Evolutionary conservation across 2,888 invertebrate genomes (phyloP), one percentile per base, ranked within the genome.

Genomic region (Drosophila mimetica): DNA sequence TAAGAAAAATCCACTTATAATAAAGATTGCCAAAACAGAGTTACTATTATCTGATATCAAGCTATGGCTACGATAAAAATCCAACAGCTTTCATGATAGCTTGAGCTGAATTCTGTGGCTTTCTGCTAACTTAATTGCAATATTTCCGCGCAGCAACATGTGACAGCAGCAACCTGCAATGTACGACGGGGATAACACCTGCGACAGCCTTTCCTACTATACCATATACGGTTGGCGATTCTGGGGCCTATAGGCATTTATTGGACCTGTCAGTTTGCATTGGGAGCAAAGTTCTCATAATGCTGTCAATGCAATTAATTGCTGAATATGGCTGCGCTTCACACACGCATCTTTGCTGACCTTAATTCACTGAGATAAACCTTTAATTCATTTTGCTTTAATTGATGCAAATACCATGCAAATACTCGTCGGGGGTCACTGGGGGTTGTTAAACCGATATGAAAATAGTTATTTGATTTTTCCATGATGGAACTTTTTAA

Each of bases 301-400:
- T 88, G 86, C 80, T 83, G 86, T 83, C 84, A 83, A 78, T 84
- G 86, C 80, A 84, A 84, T 84, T 84, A 84, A 84, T 86, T 88
- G 80, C 86, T 88, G 74, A 77, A 88, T 77, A 74, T 76, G 65
- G 63, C 58, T 36, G 25, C 41, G 61, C 28, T 53, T 9, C 25
- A 32, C 25, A 72, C 61, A 41, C 22, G 39, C 37, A 51, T 53
- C 52, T 30, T 34, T 39, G 52, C 34, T 54, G 55, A 13, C 16
- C 81, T 50, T 48, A 25, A 61, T 59, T 59, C n/a, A 16, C 14
- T 2, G 18, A 7, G 2, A 22, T 53, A 22, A 20, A 16, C 14
- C 28, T 58, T 39, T 54, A 57, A 16, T 16, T 4, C 13, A 53
- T 30, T 28, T 14, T 14, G 50, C 20, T 14, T 20, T 50, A 48